Conservation (phyloP, 2,797 vertebrate species). For the Pristis pectinata region DNA sequence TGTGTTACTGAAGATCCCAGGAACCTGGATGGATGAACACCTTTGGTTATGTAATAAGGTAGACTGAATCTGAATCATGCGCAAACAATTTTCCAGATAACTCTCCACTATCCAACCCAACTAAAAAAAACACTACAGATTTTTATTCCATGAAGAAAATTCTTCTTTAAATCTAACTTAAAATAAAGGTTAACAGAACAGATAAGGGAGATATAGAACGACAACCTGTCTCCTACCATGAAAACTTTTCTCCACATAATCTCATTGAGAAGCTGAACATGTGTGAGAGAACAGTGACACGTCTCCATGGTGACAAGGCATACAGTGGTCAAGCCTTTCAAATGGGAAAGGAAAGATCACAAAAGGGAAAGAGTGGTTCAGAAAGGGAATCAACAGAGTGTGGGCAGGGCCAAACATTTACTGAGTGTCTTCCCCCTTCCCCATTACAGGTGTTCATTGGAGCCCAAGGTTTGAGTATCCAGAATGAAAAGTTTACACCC, state of each 20-base stretch:
- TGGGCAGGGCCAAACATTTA: not conserved
- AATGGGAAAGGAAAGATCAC: not conserved
- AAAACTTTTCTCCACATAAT: not conserved
- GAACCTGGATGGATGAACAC: too few species aligned
- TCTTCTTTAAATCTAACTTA: not conserved
- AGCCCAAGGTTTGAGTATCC: not conserved
- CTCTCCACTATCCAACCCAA: not conserved
- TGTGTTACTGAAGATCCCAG: not conserved
- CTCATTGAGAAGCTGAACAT: not conserved
- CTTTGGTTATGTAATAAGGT: not conserved
- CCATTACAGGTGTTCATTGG: not conserved
- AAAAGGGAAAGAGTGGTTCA: not conserved
- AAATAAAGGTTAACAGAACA: too few species aligned
- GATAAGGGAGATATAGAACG: not conserved
- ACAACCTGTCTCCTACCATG: not conserved
- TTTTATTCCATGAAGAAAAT: not conserved
- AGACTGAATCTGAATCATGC: not conserved
- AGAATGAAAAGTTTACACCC: not conserved
- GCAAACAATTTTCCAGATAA: not conserved
- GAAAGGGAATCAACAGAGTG: not conserved
- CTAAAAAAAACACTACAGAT: not conserved
- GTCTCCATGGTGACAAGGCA: not conserved
- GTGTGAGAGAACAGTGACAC: not conserved
- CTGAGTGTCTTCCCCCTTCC: too few species aligned
- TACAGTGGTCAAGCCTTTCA: not conserved